Evolutionary conservation across 2,797 vertebrate genomes (phyloP), one percentile per base, ranked within the genome.

Genomic region (Hafferia zeledoni): DNA sequence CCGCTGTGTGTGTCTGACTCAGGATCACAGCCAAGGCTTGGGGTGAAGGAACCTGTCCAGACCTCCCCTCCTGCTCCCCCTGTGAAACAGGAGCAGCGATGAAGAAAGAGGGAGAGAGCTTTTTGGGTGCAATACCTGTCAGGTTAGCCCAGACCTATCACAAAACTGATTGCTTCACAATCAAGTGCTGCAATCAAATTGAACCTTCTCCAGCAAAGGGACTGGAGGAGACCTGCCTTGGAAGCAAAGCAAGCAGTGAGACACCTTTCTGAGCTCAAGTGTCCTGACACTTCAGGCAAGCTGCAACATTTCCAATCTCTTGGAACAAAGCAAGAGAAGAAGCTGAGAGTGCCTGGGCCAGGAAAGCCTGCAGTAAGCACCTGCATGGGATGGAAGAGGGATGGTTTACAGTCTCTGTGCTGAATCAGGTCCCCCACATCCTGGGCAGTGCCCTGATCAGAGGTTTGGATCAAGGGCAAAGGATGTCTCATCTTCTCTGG

Each of bases 1-100:
- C 15, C 44, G 35, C 64, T 70, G 35, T 5, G 19, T 15, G 28
- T 41, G 20, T 30, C 79, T 10, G 53, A 25, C n/a, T 56, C 0
- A 0, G 10, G 12, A 30, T 7, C 65, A 41, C 1, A 53, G 63
- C 13, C 67, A 76, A 53, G 8, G 25, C 19, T 7, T 0, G 0
- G 1, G 39, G 43, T 15, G 47, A 53, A 17, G 71, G 57, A 9
- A 76, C 57, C 75, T 6, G 0, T 3, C 44, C 50, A 4, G 5
- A n/a, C 18, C 55, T 65, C 61, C 33, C 43, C 10, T 19, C 24
- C 64, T 10, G 20, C 59, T 69, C 55, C 70, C 39, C 6, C 55
- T 18, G n/a, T 1, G 22, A 16, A 11, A 79, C 43, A 43, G 1
- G 1, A 47, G 35, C 12, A 50, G 41, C 39, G 41, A 10, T 1